These are phyloP conservation scores for Margaritifera margaritifera DNA, from an alignment of 2,888 invertebrate species.

Conservation along the genomic window DNA sequence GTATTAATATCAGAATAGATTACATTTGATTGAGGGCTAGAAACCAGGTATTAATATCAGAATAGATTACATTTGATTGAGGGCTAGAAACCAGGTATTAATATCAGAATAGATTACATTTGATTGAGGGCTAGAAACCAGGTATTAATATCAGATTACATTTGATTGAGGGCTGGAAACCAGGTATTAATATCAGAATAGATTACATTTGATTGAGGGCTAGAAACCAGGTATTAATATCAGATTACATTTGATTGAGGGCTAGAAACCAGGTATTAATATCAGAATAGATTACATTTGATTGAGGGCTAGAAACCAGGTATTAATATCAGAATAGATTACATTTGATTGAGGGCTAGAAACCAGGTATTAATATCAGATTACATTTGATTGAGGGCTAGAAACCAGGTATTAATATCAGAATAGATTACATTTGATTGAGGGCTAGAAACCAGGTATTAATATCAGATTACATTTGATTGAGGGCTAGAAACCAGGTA, in stretches of 20 bases:
- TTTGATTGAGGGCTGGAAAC: slow-evolving; percentile 80
- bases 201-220: slow-evolving; percentile 67
- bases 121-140: slow-evolving; percentile 84
- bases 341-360: slow-evolving; percentile 75
- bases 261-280: slow-evolving; percentile 85
- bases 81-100: slow-evolving; percentile 85
- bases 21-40: slow-evolving; percentile 75
- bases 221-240: slow-evolving; percentile 83
- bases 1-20: slow-evolving; percentile 49
- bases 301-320: slow-evolving; percentile 85
- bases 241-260: not conserved
- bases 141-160: slow-evolving; percentile 54
- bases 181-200: slow-evolving; percentile 76
- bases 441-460: slow-evolving; percentile 85
- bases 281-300: not conserved
- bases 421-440: not conserved
- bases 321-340: slow-evolving; percentile 43
- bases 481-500: slow-evolving; percentile 85
- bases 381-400: slow-evolving; percentile 71
- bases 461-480: not conserved
- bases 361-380: slow-evolving; percentile 81
- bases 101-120: not conserved
- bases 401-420: slow-evolving; percentile 83
- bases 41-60: slow-evolving; percentile 81
- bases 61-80: not conserved